A percentile compares a stretch with the other conserved stretches of the same genome.
These are phyloP conservation scores for Thelaira solivaga DNA, from an alignment of 2,888 invertebrate genomes.

Conservation along the genomic window DNA sequence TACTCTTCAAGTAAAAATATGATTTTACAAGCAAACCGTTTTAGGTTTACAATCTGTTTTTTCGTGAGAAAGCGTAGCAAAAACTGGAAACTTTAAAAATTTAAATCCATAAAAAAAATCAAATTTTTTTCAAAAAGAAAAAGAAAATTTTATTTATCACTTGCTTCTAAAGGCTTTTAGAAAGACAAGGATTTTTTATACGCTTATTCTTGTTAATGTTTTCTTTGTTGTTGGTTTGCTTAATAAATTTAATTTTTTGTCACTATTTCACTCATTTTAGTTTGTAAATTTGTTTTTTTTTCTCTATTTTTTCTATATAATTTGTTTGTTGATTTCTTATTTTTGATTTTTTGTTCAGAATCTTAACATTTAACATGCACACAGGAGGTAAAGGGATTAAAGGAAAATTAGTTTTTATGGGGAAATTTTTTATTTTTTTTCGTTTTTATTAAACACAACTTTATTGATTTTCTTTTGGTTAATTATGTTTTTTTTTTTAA, in stretches of 20 bases:
- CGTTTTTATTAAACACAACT: not conserved
- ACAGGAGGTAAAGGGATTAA: constrained; percentile 3
- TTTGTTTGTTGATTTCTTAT: not conserved
- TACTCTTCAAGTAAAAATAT: too few relatives aligned
- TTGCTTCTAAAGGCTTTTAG: not conserved
- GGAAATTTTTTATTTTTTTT: not conserved
- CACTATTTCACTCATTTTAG: constrained; percentile 47
- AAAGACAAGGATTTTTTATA: not conserved
- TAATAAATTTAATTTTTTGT: constrained; percentile 30
- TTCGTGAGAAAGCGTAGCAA: too few relatives aligned
- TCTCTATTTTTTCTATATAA: too few relatives aligned
- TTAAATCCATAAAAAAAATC: constrained; percentile 4
- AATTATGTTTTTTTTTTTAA: not conserved
- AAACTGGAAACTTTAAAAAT: too few relatives aligned
- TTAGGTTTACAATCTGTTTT: too few relatives aligned
- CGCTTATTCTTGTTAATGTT: too few relatives aligned
- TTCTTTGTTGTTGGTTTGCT: too few relatives aligned
- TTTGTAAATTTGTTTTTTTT: constrained; percentile 18
- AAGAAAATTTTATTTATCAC: not conserved
- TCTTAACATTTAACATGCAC: constrained; percentile 58
- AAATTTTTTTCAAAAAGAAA: not conserved
- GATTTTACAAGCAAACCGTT: too few relatives aligned
- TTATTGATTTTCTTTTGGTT: constrained; percentile 5
- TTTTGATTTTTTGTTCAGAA: constrained; percentile 2
- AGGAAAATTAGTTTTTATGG: not conserved